Base-by-base conservation (phyloP, 1,140 invertebrate species). In the Cydia pomonella region DNA sequence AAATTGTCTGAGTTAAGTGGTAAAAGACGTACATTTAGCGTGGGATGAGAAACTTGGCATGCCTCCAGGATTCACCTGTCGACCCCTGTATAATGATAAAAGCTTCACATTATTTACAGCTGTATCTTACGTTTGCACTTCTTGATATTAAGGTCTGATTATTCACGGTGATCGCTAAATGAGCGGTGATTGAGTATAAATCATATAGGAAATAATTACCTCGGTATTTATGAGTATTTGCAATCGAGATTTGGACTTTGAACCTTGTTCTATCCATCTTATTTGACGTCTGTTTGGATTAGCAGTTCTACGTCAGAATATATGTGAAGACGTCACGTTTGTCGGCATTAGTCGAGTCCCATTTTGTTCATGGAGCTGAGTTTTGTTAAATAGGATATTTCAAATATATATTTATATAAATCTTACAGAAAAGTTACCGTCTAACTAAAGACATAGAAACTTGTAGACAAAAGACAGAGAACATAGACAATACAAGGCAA, bases 61-160 rank as follows among this genome's bases (percentile, higher is more conserved):
- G 0, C 13, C 0, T 80, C 89, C 89, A 91, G 80, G 81, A 80
- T 81, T 89, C 85, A 91, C 89, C 89, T 91, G 89, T 84, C 79
- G 85, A 84, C 87, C 87, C 84, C 87, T 87, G 83, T 87, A 82
- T 83, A 83, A 84, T 81, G 82, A 86, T 87, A 87, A 87, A 90
- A 85, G 81, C 81, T 80, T 80, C 85, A 87, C 84, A 90, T 88
- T 90, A 87, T 87, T 90, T 88, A 88, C 85, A 86, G 83, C 80
- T 81, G 76, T 81, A 85, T 85, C 83, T 69, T 66, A 29, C 25
- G 63, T 29, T 69, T 33, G 27, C 64, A 69, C 64, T 69, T 66
- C 27, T 69, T 69, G 29, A 33, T 69, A 69, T 69, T 69, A 23
- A 59, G 53, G 53, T 9, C 53, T 59, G 16, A 53, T 10, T 53